Evolutionary conservation across 1,140 invertebrate genomes (phyloP).

Genomic region (Dinoponera quadriceps): DNA sequence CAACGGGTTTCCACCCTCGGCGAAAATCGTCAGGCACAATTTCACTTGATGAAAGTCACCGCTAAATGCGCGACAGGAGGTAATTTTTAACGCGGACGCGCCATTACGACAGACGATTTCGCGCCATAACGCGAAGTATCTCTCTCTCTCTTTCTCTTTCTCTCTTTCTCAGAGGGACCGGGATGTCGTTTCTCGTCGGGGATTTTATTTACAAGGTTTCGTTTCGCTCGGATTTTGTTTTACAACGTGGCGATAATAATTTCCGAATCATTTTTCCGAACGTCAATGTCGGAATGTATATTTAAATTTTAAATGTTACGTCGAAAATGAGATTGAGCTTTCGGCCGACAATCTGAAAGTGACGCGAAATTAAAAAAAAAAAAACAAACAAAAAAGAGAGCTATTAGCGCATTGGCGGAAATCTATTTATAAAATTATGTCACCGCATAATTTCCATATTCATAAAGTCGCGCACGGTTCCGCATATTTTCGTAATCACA

Average conservation of each 20-base stretch:
- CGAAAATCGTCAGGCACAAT: conserved; percentile 51
- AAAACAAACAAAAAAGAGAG: too few species aligned
- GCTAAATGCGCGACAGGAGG: conserved; percentile 41
- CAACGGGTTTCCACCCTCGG: conserved; percentile 28
- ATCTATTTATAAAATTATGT: conserved; percentile 22
- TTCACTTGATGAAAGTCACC: conserved; percentile 54
- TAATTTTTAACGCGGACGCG: conserved; percentile 48
- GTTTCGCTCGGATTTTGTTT: neutral
- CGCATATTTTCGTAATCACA: neutral
- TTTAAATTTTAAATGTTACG: conserved; percentile 17
- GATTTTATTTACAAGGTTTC: neutral
- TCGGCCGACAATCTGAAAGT: neutral
- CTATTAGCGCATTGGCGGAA: neutral
- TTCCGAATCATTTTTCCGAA: neutral
- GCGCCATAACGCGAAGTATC: neutral
- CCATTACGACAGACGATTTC: conserved; percentile 23
- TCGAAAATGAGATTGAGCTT: neutral
- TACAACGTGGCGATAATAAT: neutral
- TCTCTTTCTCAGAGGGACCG: neutral
- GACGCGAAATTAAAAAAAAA: neutral
- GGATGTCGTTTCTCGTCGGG: neutral
- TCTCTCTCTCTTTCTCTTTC: too few species aligned
- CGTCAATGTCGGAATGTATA: neutral
- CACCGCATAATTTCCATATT: neutral
- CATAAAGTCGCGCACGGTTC: neutral